A percentile compares a stretch with the other conserved stretches of the same genome.
Conservation (phyloP, 2,888 invertebrate genomes). For the Petrophora chlorosata region DNA sequence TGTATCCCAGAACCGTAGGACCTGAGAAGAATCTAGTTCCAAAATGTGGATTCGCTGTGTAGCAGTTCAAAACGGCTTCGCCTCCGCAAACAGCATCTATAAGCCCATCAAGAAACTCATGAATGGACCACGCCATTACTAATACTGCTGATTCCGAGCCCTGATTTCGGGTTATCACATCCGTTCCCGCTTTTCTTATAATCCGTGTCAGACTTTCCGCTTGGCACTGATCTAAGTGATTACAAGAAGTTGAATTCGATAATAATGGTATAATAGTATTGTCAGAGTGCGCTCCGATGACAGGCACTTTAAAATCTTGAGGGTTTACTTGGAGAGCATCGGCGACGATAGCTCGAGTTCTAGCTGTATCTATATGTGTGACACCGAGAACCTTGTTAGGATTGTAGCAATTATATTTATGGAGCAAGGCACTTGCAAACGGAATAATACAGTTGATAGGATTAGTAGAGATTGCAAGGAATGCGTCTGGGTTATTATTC, state of each 20-base stretch:
- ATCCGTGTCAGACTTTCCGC: constrained; percentile 58
- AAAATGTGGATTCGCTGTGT: constrained; percentile 58
- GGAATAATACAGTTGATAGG: constrained; percentile 65
- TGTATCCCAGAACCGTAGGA: constrained; percentile 53
- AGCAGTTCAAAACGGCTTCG: constrained; percentile 52
- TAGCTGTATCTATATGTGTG: constrained; percentile 60
- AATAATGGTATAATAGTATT: constrained; percentile 65
- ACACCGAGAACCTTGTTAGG: constrained; percentile 64
- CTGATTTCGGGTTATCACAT: constrained; percentile 55
- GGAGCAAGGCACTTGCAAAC: constrained; percentile 56
- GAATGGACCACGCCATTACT: constrained; percentile 61
- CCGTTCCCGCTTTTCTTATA: constrained; percentile 57
- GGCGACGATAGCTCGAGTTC: constrained; percentile 50
- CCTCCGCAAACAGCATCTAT: constrained; percentile 53
- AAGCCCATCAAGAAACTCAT: constrained; percentile 58
- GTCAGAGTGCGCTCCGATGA: constrained; percentile 68
- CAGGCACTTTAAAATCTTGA: constrained; percentile 51
- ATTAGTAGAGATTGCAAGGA: constrained; percentile 61
- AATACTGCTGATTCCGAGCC: constrained; percentile 54
- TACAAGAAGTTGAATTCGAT: constrained; percentile 54
- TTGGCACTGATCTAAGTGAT: constrained; percentile 46
- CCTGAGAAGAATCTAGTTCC: constrained; percentile 66
- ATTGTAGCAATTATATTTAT: constrained; percentile 54
- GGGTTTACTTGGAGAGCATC: constrained; percentile 50
- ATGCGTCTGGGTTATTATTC: constrained; percentile 53